A percentile compares a stretch with the other conserved stretches of the same genome.
phyloP scores from a whole-genome alignment of 2,113 vertebrate genomes.

The Bostrychus sinensis region DNA sequence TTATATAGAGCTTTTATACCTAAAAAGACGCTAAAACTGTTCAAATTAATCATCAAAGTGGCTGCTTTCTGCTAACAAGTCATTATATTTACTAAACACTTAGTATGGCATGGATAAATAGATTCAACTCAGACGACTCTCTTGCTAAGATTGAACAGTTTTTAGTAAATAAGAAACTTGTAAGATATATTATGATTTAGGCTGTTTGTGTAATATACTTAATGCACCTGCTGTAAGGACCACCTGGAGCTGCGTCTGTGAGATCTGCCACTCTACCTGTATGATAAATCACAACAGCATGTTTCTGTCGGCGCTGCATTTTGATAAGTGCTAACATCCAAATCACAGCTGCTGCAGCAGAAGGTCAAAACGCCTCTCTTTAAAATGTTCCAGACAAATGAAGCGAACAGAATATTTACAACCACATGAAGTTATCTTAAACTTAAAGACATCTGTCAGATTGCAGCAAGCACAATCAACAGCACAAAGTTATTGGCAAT shows the following conservation, averaged over 20 bases:
- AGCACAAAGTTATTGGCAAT: constrained; percentile 16
- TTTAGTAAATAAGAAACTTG: neutral
- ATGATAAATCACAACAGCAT: neutral
- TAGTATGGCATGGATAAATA: too few relatives aligned
- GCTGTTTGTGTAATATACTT: neutral
- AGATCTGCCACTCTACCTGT: neutral
- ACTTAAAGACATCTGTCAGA: constrained; percentile 35
- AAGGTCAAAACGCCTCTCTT: neutral
- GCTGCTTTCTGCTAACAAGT: too few relatives aligned
- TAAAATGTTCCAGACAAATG: constrained; percentile 2
- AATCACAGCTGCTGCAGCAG: constrained; percentile 3
- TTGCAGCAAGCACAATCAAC: constrained; percentile 7
- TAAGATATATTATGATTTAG: neutral
- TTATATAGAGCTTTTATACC: too few relatives aligned
- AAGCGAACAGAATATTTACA: neutral
- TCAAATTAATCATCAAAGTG: too few relatives aligned
- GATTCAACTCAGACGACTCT: neutral
- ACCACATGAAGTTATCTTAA: constrained; percentile 20
- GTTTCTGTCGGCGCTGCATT: neutral
- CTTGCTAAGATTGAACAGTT: neutral
- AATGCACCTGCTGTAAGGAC: neutral
- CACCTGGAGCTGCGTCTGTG: neutral
- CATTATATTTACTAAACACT: too few relatives aligned
- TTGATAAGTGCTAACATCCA: neutral
- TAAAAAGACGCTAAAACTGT: too few relatives aligned